A percentile compares a stretch with the other conserved stretches of the same genome.
Evolutionary conservation across 2,888 invertebrate species (phyloP).

Genomic region (Gastrophysa polygoni): DNA sequence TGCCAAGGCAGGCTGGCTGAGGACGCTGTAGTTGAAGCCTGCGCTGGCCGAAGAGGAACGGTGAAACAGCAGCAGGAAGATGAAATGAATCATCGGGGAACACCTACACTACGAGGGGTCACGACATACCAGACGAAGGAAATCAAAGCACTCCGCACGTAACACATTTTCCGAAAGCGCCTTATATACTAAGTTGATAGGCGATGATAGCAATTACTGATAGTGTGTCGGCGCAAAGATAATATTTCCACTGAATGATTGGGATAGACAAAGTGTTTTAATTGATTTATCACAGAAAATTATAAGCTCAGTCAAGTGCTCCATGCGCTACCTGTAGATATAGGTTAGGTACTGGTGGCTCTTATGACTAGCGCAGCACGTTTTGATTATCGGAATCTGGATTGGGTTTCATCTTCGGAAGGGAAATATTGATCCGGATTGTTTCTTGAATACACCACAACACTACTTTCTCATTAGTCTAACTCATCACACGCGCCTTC

Average conservation of each 20-base stretch:
- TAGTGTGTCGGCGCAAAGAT: constrained; percentile 49
- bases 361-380: not conserved
- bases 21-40: constrained; percentile 39
- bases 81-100: constrained; percentile 36
- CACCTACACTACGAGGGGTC: constrained; percentile 25
- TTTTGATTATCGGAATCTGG: constrained; percentile 1
- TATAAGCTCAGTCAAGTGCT: constrained; percentile 22
- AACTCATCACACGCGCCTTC: not conserved
- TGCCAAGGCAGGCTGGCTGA: constrained; percentile 38
- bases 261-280: constrained; percentile 34
- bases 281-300: constrained; percentile 30
- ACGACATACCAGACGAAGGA: constrained; percentile 35
- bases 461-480: not conserved
- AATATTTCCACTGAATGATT: constrained; percentile 41
- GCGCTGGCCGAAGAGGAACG: constrained; percentile 26
- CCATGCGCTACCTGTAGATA: constrained; percentile 14
- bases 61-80: constrained; percentile 33
- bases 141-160: constrained; percentile 36
- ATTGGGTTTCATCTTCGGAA: not conserved
- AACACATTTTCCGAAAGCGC: constrained; percentile 47
- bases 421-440: not conserved
- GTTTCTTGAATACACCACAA: not conserved
- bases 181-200: constrained; percentile 47
- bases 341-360: not conserved
- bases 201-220: constrained; percentile 53